Base-by-base conservation (phyloP, 2,797 vertebrate species). In the Arvicola amphibius region DNA sequence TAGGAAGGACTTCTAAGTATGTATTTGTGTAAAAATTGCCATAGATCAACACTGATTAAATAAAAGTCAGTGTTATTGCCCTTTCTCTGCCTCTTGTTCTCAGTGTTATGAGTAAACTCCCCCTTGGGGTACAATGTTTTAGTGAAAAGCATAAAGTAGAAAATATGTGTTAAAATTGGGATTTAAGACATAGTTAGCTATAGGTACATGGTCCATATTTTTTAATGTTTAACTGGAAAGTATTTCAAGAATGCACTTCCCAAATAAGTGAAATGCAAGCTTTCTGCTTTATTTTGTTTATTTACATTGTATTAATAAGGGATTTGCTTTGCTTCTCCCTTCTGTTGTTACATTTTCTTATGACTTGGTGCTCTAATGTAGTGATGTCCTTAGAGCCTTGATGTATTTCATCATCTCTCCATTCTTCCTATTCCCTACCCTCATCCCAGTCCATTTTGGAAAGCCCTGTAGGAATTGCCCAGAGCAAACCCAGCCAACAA, bases 341-440 rank as follows among this genome's bases (percentile, higher is more conserved):
- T 88, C 78, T 91, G 10, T 93, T 74, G n/a, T 34, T 90, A 40
- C 21, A 48, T 76, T 78, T 83, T 59, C 51, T 94, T 91, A n/a
- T 61, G 43, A 76, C 56, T 90, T 67, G 32, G 23, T 76, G 40
- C 79, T 93, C 76, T 80, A 85, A 37, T 65, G 34, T 61, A 63
- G n/a, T 87, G 25, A 59, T 76, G 17, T 83, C 78, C 80, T 34
- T 69, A 61, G 69, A 87, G 61, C 53, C 46, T 78, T 91, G 88
- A 17, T 91, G 34, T 13, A 25, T 90, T 94, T 87, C 65, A n/a
- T 87, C 73, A 53, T 40, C 67, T 67, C 79, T 93, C 69, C 21
- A 6, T 85, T 91, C n/a, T 48, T 59, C 71, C 63, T 8, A 1
- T 63, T 83, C 37, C 69, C 56, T 74, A 3, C 48, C 23, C 71